Conservation (phyloP, 2,888 invertebrate species). For the Eristalinus sepulchralis region DNA sequence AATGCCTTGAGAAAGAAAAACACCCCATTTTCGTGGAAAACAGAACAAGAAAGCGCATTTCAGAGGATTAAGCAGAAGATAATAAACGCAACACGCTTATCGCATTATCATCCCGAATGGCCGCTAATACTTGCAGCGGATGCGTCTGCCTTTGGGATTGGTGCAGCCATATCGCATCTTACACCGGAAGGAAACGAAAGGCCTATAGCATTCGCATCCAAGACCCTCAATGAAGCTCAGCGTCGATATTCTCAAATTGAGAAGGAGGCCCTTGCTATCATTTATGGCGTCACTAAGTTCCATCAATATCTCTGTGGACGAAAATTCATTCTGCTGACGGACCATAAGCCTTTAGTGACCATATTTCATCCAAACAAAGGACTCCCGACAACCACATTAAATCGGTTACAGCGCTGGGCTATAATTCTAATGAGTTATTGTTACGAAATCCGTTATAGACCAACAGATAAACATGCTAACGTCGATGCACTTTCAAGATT, state of each 20-base stretch:
- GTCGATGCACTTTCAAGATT: conserved; percentile 64
- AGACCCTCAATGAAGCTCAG: conserved; percentile 62
- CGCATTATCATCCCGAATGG: not conserved
- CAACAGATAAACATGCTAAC: conserved; percentile 6
- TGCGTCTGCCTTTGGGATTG: conserved; percentile 63
- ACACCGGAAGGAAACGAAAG: conserved; percentile 60
- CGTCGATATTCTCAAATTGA: conserved; percentile 73
- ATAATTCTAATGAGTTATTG: conserved; percentile 50
- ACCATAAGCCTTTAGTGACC: conserved; percentile 75
- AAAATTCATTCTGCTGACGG: conserved; percentile 73
- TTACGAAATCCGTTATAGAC: conserved; percentile 12
- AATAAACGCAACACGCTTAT: not conserved
- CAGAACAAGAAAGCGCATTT: conserved; percentile 71
- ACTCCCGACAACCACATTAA: too few relatives aligned
- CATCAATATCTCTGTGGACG: conserved; percentile 76
- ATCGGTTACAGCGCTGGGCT: conserved; percentile 30
- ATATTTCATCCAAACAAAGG: conserved; percentile 74
- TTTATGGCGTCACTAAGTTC: conserved; percentile 58
- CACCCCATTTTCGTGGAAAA: conserved; percentile 71
- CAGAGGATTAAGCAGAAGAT: conserved; percentile 71
- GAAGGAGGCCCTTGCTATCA: conserved; percentile 39
- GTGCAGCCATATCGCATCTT: conserved; percentile 75
- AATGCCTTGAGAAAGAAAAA: conserved; percentile 65
- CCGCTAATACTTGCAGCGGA: conserved; percentile 10
- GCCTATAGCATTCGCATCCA: conserved; percentile 17